Evolutionary conservation across 2,113 vertebrate species (phyloP).

Genomic region (Syrrhaptes paradoxus): DNA sequence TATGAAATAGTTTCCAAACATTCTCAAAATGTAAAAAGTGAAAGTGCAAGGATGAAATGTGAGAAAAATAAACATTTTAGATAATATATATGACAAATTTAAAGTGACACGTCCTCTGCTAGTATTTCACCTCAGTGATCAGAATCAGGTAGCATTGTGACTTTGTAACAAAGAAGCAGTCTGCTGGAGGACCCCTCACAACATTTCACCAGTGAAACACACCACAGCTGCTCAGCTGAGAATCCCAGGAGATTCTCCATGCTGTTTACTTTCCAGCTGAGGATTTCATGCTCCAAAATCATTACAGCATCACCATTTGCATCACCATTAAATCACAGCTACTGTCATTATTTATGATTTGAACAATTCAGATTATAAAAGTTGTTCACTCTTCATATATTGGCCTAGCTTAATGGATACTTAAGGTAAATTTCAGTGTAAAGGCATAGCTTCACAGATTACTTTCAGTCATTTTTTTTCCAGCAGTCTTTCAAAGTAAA

Average conservation of each 20-base stretch:
- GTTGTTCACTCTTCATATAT: background rate
- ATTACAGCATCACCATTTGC: background rate
- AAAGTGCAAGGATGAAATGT: background rate
- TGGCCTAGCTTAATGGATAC: background rate
- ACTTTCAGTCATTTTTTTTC: background rate
- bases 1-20: background rate
- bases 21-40: background rate
- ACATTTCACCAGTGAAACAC: background rate
- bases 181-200: background rate
- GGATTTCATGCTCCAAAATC: background rate
- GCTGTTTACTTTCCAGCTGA: accelerated
- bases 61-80: background rate
- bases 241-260: background rate
- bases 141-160: accelerated
- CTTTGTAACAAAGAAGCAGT: background rate
- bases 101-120: background rate
- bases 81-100: background rate
- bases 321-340: background rate
- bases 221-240: background rate
- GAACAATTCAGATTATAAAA: background rate
- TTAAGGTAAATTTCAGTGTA: background rate
- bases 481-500: background rate
- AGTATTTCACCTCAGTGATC: background rate
- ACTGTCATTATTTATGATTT: background rate
- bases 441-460: background rate